Evolutionary conservation across 2,113 vertebrate genomes (phyloP), one percentile per base, ranked within the genome.

Genomic region (Atlantisia rogersi): DNA sequence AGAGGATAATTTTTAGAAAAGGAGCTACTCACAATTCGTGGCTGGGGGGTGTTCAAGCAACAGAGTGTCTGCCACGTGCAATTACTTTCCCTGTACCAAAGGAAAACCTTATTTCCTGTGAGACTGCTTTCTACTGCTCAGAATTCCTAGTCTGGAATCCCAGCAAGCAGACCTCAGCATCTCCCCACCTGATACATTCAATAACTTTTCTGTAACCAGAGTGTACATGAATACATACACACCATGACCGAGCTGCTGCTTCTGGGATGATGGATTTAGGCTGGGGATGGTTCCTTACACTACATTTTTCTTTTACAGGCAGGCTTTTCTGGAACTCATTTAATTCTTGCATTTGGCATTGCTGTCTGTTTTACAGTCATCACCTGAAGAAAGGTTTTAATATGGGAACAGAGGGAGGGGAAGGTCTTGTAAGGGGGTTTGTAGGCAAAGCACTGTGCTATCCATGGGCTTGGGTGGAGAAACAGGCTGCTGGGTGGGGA

Each of bases 161-260:
- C 48, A 63, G 37, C 31, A 29, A 55, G 59, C 35, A 70, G 39
- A 60, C 55, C 56, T 64, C 14, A 9, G 35, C 20, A 59, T 46
- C 60, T 74, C 40, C 55, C 71, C 67, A 19, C 53, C 64, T 77
- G n/a, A n/a, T 12, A 15, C 6, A 59, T 71, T 81, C 52, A 81
- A 63, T 42, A 59, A 10, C 4, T 6, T 28, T 53, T 68, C 42
- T 25, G 20, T 35, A 42, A 20, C 37, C 32, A 29, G 55, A 55
- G 35, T 46, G 17, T 2, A 10, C 44, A 67, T 46, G 53, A 82
- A 58, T 42, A 37, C 15, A 15, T 1, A 1, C 4, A 15, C 55
- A 35, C 19, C 15, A 0, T 1, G 16, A n/a, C 5, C 0, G 1
- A 48, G 9, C 1, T 52, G 25, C 55, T 79, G 80, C 50, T 44